Evolutionary conservation across 2,797 vertebrate species (phyloP).

Genomic region (Scyliorhinus canicula): DNA sequence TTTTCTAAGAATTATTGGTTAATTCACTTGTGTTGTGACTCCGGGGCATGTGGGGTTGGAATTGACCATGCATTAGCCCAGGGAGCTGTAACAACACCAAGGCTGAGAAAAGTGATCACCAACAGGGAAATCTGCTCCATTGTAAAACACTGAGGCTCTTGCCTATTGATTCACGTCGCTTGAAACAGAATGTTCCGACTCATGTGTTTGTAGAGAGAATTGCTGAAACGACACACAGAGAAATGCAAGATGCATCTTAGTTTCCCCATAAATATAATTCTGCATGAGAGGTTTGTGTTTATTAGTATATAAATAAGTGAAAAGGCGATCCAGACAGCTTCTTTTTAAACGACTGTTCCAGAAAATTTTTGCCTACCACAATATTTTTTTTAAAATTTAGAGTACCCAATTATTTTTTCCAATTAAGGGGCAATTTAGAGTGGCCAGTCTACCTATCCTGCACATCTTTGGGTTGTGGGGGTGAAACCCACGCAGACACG

Average conservation of each 20-base stretch:
- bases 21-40: too few relatives aligned
- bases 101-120: neutral
- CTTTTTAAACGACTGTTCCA: neutral
- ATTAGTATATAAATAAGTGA: neutral
- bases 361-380: neutral
- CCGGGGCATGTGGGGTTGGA: too few relatives aligned
- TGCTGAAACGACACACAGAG: too few relatives aligned
- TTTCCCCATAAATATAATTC: neutral
- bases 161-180: neutral
- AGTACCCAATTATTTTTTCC: too few relatives aligned
- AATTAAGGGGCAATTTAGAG: too few relatives aligned
- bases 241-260: neutral
- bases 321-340: neutral
- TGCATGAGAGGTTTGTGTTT: neutral
- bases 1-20: too few relatives aligned
- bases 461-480: too few relatives aligned
- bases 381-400: too few relatives aligned
- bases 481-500: too few relatives aligned
- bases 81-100: neutral
- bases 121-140: neutral
- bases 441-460: too few relatives aligned
- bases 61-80: too few relatives aligned
- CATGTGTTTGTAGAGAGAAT: neutral
- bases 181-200: neutral
- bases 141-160: neutral